Conservation (phyloP, 2,888 invertebrate genomes). For the Biston stratarius region DNA sequence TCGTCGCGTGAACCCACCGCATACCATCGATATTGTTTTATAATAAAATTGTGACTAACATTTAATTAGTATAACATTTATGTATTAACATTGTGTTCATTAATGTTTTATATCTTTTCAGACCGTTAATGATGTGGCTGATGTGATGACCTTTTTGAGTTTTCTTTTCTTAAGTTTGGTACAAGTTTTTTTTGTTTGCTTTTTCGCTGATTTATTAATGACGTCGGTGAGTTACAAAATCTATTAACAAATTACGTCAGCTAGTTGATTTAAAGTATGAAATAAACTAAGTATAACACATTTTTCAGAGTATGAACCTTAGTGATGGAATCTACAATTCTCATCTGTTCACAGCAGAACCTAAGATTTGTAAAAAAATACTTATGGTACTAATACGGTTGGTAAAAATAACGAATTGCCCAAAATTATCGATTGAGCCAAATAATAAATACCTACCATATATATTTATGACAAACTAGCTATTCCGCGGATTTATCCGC, state of each 20-base stretch:
- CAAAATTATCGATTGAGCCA: no score
- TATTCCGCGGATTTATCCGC: no score
- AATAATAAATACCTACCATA: no score
- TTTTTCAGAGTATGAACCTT: constrained; percentile 60
- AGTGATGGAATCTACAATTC: constrained; percentile 63
- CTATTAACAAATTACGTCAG: no score
- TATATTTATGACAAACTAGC: no score
- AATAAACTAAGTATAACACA: not conserved
- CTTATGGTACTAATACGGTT: constrained; percentile 63
- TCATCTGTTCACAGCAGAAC: constrained; percentile 61
- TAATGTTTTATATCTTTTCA: constrained; percentile 37
- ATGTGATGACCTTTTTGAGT: constrained; percentile 56
- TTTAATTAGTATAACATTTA: no score
- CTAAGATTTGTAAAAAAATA: constrained; percentile 54
- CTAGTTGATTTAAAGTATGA: no score
- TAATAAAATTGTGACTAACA: no score
- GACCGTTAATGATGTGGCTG: constrained; percentile 57
- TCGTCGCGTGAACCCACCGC: no score
- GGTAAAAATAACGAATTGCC: not conserved
- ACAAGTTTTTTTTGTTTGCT: constrained; percentile 70
- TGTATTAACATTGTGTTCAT: no score
- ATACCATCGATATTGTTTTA: no score
- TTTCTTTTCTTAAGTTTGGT: constrained; percentile 62
- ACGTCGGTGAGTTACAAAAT: constrained; percentile 57
- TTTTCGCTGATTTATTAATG: constrained; percentile 68